phyloP scores from a whole-genome alignment of 2,113 vertebrate species.

The Trichomycterus rosablanca region DNA sequence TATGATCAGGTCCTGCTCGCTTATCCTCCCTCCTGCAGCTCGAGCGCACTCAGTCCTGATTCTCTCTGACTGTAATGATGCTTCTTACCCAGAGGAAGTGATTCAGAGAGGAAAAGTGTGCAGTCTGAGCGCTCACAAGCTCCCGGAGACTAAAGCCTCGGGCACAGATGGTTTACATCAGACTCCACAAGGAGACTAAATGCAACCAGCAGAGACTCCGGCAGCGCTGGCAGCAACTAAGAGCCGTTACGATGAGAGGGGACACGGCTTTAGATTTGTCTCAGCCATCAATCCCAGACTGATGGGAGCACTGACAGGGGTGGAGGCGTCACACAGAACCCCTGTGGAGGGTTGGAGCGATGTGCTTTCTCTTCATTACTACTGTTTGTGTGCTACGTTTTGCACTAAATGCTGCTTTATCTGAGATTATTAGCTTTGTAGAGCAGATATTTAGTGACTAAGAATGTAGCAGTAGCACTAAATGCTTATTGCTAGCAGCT shows the following conservation, averaged over 20 bases:
- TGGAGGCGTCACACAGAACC: not conserved
- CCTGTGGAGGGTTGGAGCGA: too few relatives aligned
- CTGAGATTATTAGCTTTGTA: too few relatives aligned
- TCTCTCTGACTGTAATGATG: not conserved
- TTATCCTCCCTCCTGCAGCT: too few relatives aligned
- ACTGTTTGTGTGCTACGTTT: too few relatives aligned
- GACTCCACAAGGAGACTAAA: constrained; percentile 23
- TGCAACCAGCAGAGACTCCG: constrained; percentile 17
- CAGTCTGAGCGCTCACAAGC: not conserved
- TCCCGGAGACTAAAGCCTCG: not conserved
- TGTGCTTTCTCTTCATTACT: too few relatives aligned
- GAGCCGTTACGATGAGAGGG: constrained; percentile 5
- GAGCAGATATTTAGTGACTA: too few relatives aligned
- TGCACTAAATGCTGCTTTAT: too few relatives aligned
- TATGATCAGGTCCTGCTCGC: too few relatives aligned
- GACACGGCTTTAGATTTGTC: constrained; percentile 9
- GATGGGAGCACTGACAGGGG: not conserved
- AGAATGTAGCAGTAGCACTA: too few relatives aligned
- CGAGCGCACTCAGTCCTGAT: not conserved
- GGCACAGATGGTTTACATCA: constrained; percentile 35
- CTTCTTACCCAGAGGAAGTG: not conserved
- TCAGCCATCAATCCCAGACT: not conserved
- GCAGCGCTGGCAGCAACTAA: not conserved
- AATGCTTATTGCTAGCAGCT: too few relatives aligned
- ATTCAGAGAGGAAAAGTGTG: not conserved